Evolutionary conservation across 1,140 invertebrate genomes (phyloP).

Genomic region (Drosophila pachea): DNA sequence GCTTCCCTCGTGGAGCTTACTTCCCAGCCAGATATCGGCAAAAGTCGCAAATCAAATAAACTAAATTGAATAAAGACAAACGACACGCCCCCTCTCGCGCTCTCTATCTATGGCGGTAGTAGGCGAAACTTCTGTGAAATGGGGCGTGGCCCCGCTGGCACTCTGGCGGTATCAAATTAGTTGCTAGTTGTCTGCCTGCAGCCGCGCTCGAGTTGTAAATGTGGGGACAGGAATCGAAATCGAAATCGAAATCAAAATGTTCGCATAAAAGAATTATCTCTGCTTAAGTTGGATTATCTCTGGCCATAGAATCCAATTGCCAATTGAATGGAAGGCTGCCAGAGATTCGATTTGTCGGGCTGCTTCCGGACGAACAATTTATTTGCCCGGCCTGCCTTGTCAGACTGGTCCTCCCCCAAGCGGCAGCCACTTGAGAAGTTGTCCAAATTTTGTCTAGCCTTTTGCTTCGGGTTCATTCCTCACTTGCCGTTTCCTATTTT

Average conservation of each 20-base stretch:
- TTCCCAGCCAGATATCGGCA: slow-evolving; percentile 64
- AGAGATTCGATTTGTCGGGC: slow-evolving; percentile 56
- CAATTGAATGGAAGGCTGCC: slow-evolving; percentile 73
- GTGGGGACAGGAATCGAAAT: slow-evolving; percentile 42
- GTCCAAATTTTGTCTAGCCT: slow-evolving; percentile 28
- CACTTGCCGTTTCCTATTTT: slow-evolving; percentile 2
- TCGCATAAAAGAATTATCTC: slow-evolving; percentile 76
- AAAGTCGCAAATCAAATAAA: slow-evolving; percentile 76
- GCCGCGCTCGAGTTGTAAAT: slow-evolving; percentile 39
- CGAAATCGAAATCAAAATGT: slow-evolving; percentile 69
- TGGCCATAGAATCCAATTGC: slow-evolving; percentile 69
- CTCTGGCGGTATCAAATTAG: slow-evolving; percentile 55
- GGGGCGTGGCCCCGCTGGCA: slow-evolving; percentile 45
- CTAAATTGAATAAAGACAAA: slow-evolving; percentile 75
- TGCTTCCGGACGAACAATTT: slow-evolving; percentile 51
- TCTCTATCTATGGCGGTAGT: background rate
- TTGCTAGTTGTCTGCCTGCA: slow-evolving; percentile 44
- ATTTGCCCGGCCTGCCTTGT: slow-evolving; percentile 26
- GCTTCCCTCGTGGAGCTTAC: slow-evolving; percentile 19
- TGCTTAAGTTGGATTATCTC: slow-evolving; percentile 75
- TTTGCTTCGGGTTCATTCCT: slow-evolving; percentile 13
- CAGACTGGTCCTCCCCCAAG: slow-evolving; percentile 15
- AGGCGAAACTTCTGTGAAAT: slow-evolving; percentile 17
- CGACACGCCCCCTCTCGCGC: slow-evolving; percentile 45
- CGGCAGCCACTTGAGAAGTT: slow-evolving; percentile 59